These are phyloP conservation scores for Saturnia japonica DNA, from an alignment of 2,888 invertebrate species.

Conservation along the genomic window DNA sequence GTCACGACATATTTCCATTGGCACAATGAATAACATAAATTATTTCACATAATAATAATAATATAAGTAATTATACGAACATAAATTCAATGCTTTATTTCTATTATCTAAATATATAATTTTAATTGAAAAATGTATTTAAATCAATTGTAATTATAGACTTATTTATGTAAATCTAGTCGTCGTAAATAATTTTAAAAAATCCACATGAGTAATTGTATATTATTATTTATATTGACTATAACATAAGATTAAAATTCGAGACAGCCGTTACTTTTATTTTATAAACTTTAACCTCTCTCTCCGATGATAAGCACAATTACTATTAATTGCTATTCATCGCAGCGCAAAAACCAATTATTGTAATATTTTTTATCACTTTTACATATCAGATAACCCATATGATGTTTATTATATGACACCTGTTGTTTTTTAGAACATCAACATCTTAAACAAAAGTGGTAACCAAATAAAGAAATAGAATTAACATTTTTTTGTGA, in stretches of 20 bases:
- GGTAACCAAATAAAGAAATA: too few species aligned
- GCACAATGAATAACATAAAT: background rate
- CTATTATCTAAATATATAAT: background rate
- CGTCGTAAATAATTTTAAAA: background rate
- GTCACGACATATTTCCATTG: conserved; percentile 24
- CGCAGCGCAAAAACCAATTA: too few species aligned
- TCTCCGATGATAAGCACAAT: too few species aligned
- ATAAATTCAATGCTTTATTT: background rate
- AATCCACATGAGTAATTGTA: background rate
- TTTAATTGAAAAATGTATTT: background rate
- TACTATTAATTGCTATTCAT: too few species aligned
- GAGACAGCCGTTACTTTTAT: background rate
- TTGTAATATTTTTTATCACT: too few species aligned
- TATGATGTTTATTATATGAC: too few species aligned
- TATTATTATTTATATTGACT: background rate
- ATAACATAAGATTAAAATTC: background rate
- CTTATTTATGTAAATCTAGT: background rate
- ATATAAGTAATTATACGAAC: background rate
- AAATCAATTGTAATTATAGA: background rate
- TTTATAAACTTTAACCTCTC: background rate
- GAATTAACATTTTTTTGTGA: too few species aligned
- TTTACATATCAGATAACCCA: too few species aligned
- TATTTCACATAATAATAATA: background rate
- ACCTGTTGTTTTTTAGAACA: too few species aligned
- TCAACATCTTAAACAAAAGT: too few species aligned